Base-by-base conservation (phyloP, 2,888 invertebrate genomes). In the Andricus curvator region DNA sequence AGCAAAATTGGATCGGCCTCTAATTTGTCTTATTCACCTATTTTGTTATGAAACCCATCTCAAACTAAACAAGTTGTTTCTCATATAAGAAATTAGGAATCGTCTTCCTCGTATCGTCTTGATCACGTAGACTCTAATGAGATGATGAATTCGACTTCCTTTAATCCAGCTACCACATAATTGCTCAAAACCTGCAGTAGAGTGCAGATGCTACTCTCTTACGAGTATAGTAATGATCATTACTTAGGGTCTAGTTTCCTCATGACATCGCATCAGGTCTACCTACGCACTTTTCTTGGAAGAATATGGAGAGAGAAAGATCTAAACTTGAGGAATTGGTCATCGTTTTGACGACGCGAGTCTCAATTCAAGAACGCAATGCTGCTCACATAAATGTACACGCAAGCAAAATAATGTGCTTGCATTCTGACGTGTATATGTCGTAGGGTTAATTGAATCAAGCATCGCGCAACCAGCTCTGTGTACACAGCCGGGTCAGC, bases 381-480 rank as follows among this genome's bases (percentile, higher is more conserved):
- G 29, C 11, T 22, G 22, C 41, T 41, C 41, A 11, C 17, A 15
- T 15, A 0, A 11, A 74, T 33, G 29, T 33, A 74, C 74, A 74
- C 51, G 56, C 74, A 51, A 56, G 56, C 20, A 56, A 56, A 56
- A n/a, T 33, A 56, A 74, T 74, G 51, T 74, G 33, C 51, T 51
- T 51, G 33, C 29, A 33, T 74, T 74, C 29, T 51, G n/a, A 74
- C 56, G 44, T 56, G 80, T 83, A 85, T 85, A 82, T 87, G 86
- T 88, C 86, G 89, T 88, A 88, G 86, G 90, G 89, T 90, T 90
- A 91, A 91, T 91, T 91, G 91, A 90, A 91, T 91, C 90, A 91
- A 90, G 88, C 88, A 85, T 87, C 88, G 90, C 90, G 90, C 91
- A 89, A 90, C 86, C 89, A 86, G 88, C 88, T 90, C 88, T 86